phyloP scores from a whole-genome alignment of 2,113 vertebrate species.

The Petaurus breviceps region DNA sequence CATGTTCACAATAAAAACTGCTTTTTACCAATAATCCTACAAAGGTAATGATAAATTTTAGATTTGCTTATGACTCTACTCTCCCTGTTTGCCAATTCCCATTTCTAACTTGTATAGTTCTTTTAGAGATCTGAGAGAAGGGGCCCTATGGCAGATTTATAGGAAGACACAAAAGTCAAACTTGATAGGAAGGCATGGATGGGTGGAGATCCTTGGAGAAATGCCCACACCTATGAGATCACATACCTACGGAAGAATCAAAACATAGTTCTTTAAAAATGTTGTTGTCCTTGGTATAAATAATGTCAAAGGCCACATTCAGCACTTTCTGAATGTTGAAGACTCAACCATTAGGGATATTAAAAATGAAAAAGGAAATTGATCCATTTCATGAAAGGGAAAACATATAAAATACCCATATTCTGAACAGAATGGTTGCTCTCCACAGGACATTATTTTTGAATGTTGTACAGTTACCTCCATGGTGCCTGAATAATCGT shows the following conservation, averaged over 20 bases:
- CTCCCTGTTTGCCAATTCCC: neutral
- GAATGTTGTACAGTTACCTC: neutral
- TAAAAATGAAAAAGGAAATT: neutral
- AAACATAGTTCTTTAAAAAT: constrained; percentile 6
- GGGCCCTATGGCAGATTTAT: neutral
- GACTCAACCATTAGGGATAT: neutral
- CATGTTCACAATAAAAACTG: constrained; percentile 35
- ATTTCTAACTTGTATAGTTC: neutral
- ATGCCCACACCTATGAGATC: neutral
- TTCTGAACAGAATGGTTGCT: constrained; percentile 4
- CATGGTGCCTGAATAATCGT: constrained; percentile 17
- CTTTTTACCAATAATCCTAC: neutral
- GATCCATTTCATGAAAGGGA: neutral
- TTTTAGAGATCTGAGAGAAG: neutral
- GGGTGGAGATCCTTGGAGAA: neutral
- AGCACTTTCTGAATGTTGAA: constrained; percentile 24
- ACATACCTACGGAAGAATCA: neutral
- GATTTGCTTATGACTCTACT: neutral
- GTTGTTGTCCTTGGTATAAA: neutral
- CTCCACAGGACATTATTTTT: neutral
- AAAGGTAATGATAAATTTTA: neutral
- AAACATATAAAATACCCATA: neutral
- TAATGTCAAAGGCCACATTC: neutral
- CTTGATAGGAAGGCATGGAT: neutral
- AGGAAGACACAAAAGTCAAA: neutral